A percentile compares a stretch with the other conserved stretches of the same genome.
Conservation (phyloP, 2,888 invertebrate genomes). For the Cheilosia vernalis region DNA sequence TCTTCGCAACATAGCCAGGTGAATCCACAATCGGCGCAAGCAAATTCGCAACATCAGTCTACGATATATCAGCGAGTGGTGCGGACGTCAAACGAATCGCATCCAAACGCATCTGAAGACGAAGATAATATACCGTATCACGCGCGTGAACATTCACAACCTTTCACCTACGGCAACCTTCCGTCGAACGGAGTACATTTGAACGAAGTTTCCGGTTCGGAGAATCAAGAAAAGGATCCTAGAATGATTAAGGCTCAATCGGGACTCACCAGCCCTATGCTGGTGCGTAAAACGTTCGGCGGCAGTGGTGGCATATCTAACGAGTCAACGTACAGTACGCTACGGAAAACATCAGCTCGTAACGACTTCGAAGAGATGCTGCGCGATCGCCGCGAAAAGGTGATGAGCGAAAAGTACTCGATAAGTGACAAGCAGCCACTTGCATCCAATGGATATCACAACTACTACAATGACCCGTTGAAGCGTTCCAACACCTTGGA, state of each 20-base stretch:
- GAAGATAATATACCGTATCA: conserved; percentile 92
- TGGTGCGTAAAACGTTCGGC: conserved; percentile 90
- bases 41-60: conserved; percentile 80
- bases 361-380: conserved; percentile 83
- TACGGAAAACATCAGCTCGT: conserved; percentile 81
- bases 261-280: conserved; percentile 92
- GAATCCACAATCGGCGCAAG: conserved; percentile 46
- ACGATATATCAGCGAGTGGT: conserved; percentile 82
- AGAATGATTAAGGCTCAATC: conserved; percentile 88
- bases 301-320: conserved; percentile 79
- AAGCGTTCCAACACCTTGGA: conserved; percentile 79
- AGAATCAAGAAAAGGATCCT: conserved; percentile 62
- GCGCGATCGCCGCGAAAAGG: conserved; percentile 83
- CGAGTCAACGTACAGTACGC: conserved; percentile 75
- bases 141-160: conserved; percentile 94
- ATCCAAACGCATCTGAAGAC: conserved; percentile 76
- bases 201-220: conserved; percentile 83
- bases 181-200: conserved; percentile 76
- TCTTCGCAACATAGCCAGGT: conserved; percentile 63
- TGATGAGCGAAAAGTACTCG: conserved; percentile 76
- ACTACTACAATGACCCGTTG: conserved; percentile 77
- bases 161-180: conserved; percentile 93
- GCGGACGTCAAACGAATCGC: conserved; percentile 81
- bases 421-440: conserved; percentile 67
- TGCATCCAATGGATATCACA: conserved; percentile 75